Base-by-base conservation (phyloP, 2,113 vertebrate species). In the Cyanistes caeruleus region DNA sequence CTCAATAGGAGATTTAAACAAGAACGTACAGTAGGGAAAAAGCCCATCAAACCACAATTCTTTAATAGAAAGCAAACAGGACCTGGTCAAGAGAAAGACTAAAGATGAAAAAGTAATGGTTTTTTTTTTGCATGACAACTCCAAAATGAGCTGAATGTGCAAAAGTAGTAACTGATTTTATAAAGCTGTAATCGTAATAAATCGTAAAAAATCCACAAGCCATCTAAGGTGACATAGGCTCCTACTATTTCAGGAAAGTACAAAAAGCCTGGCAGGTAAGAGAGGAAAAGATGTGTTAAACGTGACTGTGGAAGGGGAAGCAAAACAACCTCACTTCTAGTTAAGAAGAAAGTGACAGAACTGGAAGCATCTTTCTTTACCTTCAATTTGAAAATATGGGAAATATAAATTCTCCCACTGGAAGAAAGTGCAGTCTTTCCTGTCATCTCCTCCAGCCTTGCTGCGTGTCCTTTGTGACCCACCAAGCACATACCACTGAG, bases 401-500 rank as follows among this genome's bases (percentile, higher is more conserved):
- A 75, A 87, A 82, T 20, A 82, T 0, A 48, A 89, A 37, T 53
- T 51, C 24, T 72, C 27, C n/a, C 13, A 5, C 4, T 25, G 37
- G 44, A 82, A 80, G 2, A 6, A 89, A 81, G 30, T 6, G 22
- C 16, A 63, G 17, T 10, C 2, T 39, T 37, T 67, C 80, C 39
- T 43, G 8, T 13, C 37, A 48, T 15, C 75, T 84, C 18, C 49
- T 28, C 49, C 1, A 5, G 67, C 37, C 75, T 90, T 10, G 0
- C 33, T 15, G 39, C 2, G 0, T 10, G 76, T 30, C 37, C n/a
- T 73, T 59, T 41, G 11, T 0, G 1, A 44, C n/a, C 17, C 1
- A 1, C 31, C 53, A 13, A 41, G 65, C 27, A 39, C 8, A 14
- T 27, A 33, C 7, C 55, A 60, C 44, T 22, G 35, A 60, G 69